Evolutionary conservation across 2,888 invertebrate species (phyloP), one percentile per base, ranked within the genome.

Genomic region (Celastrina argiolus): DNA sequence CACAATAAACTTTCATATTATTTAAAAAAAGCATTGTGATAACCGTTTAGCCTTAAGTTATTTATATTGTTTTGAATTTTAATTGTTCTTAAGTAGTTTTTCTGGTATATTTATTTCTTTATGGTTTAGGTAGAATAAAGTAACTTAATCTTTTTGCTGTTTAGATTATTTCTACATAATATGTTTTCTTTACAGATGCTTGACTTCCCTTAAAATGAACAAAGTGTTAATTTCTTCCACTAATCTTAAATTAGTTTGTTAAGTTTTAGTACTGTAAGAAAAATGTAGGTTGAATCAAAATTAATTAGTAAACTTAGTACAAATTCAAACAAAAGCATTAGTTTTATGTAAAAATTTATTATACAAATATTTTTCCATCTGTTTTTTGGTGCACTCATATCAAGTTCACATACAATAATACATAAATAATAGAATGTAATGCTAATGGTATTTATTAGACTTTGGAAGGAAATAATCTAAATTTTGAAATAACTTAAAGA

Each of bases 321-420:
- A n/a, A 56, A 56, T 56, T 7, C 2, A 8, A 42, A 56, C 31
- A 6, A 61, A 66, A 67, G 39, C 22, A 68, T 42, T 61, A 63
- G 64, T 39, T 18, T 67, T 69, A 67, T 67, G 58, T 69, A 51
- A 69, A 74, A 70, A 66, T 73, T 73, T 74, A 74, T 73, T 74
- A 74, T 71, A 74, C 75, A 75, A 74, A 75, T 73, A 72, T 70
- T 71, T 70, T 61, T 22, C 67, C 69, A 66, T 71, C 68, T 69
- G 68, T 69, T 68, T 70, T 73, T 69, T 65, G 67, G 64, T 70
- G 42, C 58, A 72, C 69, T 69, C n/a, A 68, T 71, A 69, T 39
- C 10, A 36, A 61, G 61, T 36, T 36, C 22, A 39, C 61, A 34
- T 1, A 18, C 10, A 59, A 59, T 36, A 59, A 34, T 36, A 45